Evolutionary conservation across 2,113 vertebrate genomes (phyloP).

Genomic region (Heterocephalus glaber): DNA sequence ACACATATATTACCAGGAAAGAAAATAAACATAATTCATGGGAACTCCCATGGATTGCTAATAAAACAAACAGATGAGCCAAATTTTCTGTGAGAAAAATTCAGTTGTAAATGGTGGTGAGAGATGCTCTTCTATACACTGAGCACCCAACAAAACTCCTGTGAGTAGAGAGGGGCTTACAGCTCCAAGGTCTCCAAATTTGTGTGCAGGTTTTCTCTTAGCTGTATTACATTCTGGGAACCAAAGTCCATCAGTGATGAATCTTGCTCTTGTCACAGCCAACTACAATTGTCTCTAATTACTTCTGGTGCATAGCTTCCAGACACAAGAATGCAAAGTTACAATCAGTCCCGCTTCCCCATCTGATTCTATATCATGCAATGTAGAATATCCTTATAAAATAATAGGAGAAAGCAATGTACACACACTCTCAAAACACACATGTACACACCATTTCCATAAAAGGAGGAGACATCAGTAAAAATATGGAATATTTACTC

Average conservation of each 20-base stretch:
- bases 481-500: not conserved
- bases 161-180: not conserved
- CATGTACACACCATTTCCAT: not conserved
- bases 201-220: constrained; percentile 22
- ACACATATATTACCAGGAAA: constrained; percentile 35
- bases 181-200: not conserved
- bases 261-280: constrained; percentile 10
- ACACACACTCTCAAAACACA: not conserved
- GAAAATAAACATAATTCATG: constrained; percentile 20
- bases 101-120: constrained; percentile 27
- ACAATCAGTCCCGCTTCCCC: not conserved
- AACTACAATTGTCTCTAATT: constrained; percentile 15
- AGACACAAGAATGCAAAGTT: constrained; percentile 39
- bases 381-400: not conserved
- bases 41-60: not conserved
- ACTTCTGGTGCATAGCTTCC: constrained; percentile 3
- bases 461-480: not conserved
- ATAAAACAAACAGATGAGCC: constrained; percentile 48
- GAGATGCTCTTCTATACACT: not conserved
- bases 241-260: constrained; percentile 22
- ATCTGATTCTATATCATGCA: constrained; percentile 15
- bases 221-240: not conserved
- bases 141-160: not conserved
- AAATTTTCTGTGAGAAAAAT: constrained; percentile 58
- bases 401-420: not conserved